These are phyloP conservation scores for Leptodactylus fuscus DNA, from an alignment of 2,113 vertebrate species.

Conservation along the genomic window DNA sequence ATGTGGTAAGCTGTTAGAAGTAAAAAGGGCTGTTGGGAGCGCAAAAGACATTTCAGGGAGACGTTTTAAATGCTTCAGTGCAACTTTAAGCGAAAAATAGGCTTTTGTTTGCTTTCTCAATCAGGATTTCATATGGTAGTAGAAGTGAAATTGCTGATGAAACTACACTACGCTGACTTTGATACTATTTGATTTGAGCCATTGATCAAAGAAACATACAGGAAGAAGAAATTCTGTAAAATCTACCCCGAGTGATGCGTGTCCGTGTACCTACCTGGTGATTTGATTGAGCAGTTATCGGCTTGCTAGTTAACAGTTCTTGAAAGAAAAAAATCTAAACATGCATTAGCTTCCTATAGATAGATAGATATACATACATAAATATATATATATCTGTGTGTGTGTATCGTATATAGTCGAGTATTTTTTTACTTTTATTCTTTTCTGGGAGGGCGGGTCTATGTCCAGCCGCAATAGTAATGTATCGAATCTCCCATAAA, in stretches of 20 bases:
- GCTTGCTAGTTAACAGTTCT: conserved; percentile 1
- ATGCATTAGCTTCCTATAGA: too few relatives aligned
- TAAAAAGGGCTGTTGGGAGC: conserved; percentile 58
- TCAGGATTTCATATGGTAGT: conserved; percentile 56
- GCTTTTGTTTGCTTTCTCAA: conserved; percentile 56
- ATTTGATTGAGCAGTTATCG: conserved; percentile 15
- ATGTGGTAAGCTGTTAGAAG: conserved; percentile 56
- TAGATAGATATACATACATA: too few relatives aligned
- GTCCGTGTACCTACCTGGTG: not conserved
- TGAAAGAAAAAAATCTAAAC: too few relatives aligned
- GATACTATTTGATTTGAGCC: conserved; percentile 38
- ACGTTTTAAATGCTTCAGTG: conserved; percentile 56
- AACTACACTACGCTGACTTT: conserved; percentile 50
- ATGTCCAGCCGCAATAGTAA: too few relatives aligned
- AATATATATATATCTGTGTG: too few relatives aligned
- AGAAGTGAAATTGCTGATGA: conserved; percentile 50
- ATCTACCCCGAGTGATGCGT: not conserved
- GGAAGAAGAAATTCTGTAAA: conserved; percentile 14
- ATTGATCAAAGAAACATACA: conserved; percentile 36
- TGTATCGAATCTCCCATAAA: too few relatives aligned
- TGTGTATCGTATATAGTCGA: too few relatives aligned
- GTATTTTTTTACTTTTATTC: too few relatives aligned
- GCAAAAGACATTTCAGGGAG: conserved; percentile 57
- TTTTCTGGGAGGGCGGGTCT: too few relatives aligned
- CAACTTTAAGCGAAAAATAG: conserved; percentile 49